These are phyloP conservation scores for Microplitis manilae DNA, from an alignment of 2,888 invertebrate genomes.

Conservation along the genomic window DNA sequence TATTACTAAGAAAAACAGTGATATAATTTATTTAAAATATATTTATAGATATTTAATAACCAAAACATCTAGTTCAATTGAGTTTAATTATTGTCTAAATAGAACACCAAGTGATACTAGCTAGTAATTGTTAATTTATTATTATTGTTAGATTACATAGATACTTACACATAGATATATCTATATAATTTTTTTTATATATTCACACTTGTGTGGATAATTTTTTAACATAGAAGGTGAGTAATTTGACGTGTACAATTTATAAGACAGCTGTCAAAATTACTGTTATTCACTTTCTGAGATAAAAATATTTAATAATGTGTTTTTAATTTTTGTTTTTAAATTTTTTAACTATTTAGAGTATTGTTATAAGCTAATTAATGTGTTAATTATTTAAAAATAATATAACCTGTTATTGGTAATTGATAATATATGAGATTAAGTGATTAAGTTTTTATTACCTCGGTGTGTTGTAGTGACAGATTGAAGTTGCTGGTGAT, in stretches of 20 bases:
- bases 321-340: not conserved
- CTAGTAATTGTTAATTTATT: slow-evolving; percentile 21
- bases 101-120: not conserved
- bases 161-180: not conserved
- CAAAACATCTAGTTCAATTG: not conserved
- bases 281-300: slow-evolving; percentile 1
- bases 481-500: not conserved
- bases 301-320: not conserved
- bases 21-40: slow-evolving; percentile 3
- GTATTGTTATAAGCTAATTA: not conserved
- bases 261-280: slow-evolving; percentile 42
- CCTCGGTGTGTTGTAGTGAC: not conserved
- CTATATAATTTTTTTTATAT: slow-evolving; percentile 14
- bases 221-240: slow-evolving; percentile 28
- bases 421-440: not conserved
- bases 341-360: not conserved
- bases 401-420: not conserved
- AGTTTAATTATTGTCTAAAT: not conserved
- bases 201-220: slow-evolving; percentile 11
- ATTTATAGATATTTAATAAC: not conserved
- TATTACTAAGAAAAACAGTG: slow-evolving; percentile 4
- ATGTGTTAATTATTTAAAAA: not conserved
- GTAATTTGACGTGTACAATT: slow-evolving; percentile 32
- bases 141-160: not conserved
- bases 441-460: not conserved